These are phyloP conservation scores for Nipponia nippon DNA, from an alignment of 2,113 vertebrate species.

Conservation along the genomic window DNA sequence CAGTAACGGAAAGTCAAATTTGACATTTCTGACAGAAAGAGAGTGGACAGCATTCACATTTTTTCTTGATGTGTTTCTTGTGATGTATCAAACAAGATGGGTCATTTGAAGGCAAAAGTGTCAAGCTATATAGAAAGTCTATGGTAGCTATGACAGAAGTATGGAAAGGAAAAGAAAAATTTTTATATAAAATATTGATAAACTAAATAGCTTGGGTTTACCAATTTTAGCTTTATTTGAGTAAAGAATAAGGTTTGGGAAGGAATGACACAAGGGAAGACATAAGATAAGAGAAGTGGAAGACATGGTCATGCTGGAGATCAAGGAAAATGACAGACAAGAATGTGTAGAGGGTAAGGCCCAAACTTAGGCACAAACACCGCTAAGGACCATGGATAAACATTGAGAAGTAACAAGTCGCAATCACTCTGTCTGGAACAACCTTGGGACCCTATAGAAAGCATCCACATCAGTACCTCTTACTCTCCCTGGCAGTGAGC, in stretches of 20 bases:
- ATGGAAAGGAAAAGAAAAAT: neutral
- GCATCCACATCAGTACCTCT: neutral
- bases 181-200: neutral
- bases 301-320: neutral
- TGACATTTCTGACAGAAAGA: neutral
- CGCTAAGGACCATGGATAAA: neutral
- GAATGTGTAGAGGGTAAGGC: neutral
- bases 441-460: neutral
- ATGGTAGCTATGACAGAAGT: neutral
- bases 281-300: neutral
- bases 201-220: fast-evolving
- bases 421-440: neutral
- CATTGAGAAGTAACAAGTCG: fast-evolving
- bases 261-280: neutral
- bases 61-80: neutral
- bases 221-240: neutral
- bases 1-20: neutral
- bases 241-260: neutral
- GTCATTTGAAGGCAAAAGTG: neutral
- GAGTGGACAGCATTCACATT: neutral
- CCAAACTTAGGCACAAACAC: neutral
- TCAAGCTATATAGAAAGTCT: neutral
- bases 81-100: neutral
- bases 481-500: neutral
- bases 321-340: neutral